Evolutionary conservation across 2,113 vertebrate species (phyloP).

Genomic region (Hyperopisus bebe): DNA sequence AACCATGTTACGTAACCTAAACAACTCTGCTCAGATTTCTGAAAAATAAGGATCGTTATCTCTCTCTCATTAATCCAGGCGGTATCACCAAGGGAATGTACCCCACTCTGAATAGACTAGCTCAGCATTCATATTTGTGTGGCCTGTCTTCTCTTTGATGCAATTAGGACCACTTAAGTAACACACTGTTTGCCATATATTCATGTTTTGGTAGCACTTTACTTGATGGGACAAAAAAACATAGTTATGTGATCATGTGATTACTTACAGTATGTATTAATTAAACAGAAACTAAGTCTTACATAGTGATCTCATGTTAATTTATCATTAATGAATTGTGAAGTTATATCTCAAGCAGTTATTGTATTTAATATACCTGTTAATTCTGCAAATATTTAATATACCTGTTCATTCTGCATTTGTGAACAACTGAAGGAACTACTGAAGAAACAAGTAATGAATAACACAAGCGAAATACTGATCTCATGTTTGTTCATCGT

Average conservation of each 20-base stretch:
- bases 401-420: not conserved
- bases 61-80: not conserved
- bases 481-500: not conserved
- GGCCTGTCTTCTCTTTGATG: not conserved
- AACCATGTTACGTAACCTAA: not conserved
- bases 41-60: not conserved
- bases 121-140: not conserved
- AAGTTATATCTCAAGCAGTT: not conserved
- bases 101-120: not conserved
- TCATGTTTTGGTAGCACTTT: not conserved
- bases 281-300: not conserved
- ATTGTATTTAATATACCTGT: not conserved
- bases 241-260: not conserved
- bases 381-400: not conserved
- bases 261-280: not conserved
- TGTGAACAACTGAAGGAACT: not conserved
- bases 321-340: not conserved
- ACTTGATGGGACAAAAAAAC: not conserved
- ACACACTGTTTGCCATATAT: not conserved
- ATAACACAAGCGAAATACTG: not conserved
- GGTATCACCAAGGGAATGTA: not conserved
- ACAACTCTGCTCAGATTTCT: constrained; percentile 1
- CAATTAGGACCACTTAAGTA: not conserved
- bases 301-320: not conserved
- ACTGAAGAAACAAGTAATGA: not conserved